Evolutionary conservation across 2,797 vertebrate species (phyloP).

Genomic region (Clarias laeviceps): DNA sequence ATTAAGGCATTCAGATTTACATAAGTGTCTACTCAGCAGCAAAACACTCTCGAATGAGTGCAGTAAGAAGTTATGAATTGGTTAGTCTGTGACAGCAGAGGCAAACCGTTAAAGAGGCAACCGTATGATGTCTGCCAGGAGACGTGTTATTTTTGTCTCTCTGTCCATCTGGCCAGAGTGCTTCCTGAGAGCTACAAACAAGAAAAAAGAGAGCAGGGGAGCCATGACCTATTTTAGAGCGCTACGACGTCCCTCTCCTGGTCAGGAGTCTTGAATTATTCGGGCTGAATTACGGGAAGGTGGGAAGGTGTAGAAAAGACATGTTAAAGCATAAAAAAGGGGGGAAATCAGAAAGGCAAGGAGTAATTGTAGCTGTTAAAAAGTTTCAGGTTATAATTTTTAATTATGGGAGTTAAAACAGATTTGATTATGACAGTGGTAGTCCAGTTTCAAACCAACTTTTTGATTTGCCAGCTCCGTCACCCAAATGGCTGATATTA

Average conservation of each 20-base stretch:
- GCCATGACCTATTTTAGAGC: constrained; percentile 74
- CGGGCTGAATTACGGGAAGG: constrained; percentile 57
- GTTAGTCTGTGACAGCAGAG: constrained; percentile 53
- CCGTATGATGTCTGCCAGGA: constrained; percentile 73
- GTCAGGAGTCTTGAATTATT: constrained; percentile 61
- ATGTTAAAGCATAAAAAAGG: constrained; percentile 26
- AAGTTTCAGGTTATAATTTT: neutral
- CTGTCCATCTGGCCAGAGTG: constrained; percentile 74
- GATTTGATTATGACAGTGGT: neutral
- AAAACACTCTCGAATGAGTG: constrained; percentile 11
- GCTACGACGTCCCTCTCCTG: constrained; percentile 66
- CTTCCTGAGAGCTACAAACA: constrained; percentile 56
- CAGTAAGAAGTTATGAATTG: constrained; percentile 31
- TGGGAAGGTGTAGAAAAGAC: constrained; percentile 33
- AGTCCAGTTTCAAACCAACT: neutral
- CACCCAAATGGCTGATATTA: neutral
- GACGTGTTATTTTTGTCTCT: constrained; percentile 75
- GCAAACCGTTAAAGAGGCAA: constrained; percentile 63
- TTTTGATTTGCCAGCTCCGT: neutral
- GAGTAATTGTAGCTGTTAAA: constrained; percentile 7
- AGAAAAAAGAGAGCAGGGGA: constrained; percentile 35
- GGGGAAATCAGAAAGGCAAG: constrained; percentile 15
- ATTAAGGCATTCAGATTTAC: constrained; percentile 29
- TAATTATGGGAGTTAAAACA: constrained; percentile 23
- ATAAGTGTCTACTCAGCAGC: constrained; percentile 33